phyloP scores from a whole-genome alignment of 2,113 vertebrate species.

The Pelecanus crispus region DNA sequence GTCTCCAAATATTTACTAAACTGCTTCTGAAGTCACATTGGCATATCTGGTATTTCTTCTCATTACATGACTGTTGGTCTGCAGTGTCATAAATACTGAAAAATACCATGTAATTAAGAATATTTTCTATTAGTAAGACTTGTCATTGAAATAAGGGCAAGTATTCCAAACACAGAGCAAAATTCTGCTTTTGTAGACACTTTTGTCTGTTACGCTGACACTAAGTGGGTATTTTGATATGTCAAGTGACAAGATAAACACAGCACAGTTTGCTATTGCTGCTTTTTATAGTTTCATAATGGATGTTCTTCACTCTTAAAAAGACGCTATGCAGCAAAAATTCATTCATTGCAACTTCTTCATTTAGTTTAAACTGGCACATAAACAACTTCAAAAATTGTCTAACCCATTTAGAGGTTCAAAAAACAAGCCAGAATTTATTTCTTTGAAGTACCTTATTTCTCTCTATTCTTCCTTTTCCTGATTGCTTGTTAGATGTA shows the following conservation, averaged over 20 bases:
- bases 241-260: slow-evolving; percentile 12
- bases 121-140: neutral
- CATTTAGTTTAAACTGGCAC: neutral
- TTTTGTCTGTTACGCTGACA: neutral
- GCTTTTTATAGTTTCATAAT: slow-evolving; percentile 22
- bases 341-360: neutral
- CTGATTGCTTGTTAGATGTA: neutral
- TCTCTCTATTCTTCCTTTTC: neutral
- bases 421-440: neutral
- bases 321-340: neutral
- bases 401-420: neutral
- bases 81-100: neutral
- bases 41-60: neutral
- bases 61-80: neutral
- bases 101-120: neutral
- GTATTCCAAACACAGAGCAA: neutral
- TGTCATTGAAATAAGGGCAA: slow-evolving; percentile 23
- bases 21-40: neutral
- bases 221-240: slow-evolving; percentile 33
- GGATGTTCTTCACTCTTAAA: neutral
- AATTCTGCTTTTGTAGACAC: neutral
- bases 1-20: neutral
- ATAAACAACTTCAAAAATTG: neutral
- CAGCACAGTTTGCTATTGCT: neutral
- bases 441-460: neutral